Conservation (phyloP, 2,888 invertebrate species). For the Arctia plantaginis region DNA sequence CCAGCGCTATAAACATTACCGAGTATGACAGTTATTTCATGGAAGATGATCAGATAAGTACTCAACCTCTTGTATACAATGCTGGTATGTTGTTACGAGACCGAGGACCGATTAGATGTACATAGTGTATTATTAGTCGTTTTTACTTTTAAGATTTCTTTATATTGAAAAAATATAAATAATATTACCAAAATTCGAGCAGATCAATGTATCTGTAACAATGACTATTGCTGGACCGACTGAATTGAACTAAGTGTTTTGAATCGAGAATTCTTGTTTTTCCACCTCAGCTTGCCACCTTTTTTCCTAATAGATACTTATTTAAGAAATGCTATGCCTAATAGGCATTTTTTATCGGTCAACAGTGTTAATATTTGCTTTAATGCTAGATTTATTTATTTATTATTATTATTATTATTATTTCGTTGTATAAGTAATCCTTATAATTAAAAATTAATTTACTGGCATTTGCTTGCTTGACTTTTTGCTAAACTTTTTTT, state of each 20-base stretch:
- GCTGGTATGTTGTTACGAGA: conserved; percentile 2
- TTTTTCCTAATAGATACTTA: background rate
- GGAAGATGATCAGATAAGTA: conserved; percentile 24
- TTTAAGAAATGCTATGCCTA: too few species aligned
- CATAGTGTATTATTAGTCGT: background rate
- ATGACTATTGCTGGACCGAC: too few species aligned
- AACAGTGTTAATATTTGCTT: background rate
- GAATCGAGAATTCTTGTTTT: too few species aligned
- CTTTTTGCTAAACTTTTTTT: too few species aligned
- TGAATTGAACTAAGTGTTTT: too few species aligned
- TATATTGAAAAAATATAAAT: background rate
- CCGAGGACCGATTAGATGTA: background rate
- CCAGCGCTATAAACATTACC: conserved; percentile 41
- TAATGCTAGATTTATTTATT: too few species aligned
- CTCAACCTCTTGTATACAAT: conserved; percentile 1
- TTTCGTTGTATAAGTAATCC: background rate
- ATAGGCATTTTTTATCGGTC: background rate
- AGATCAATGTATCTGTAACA: too few species aligned
- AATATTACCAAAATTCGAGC: too few species aligned
- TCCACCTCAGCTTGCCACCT: too few species aligned
- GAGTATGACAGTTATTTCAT: conserved; percentile 40
- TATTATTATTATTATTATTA: too few species aligned
- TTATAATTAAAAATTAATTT: background rate
- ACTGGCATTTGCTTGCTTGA: too few species aligned
- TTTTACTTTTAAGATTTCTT: background rate